Conservation (phyloP, 1,140 invertebrate species). For the Metaphire vulgaris region DNA sequence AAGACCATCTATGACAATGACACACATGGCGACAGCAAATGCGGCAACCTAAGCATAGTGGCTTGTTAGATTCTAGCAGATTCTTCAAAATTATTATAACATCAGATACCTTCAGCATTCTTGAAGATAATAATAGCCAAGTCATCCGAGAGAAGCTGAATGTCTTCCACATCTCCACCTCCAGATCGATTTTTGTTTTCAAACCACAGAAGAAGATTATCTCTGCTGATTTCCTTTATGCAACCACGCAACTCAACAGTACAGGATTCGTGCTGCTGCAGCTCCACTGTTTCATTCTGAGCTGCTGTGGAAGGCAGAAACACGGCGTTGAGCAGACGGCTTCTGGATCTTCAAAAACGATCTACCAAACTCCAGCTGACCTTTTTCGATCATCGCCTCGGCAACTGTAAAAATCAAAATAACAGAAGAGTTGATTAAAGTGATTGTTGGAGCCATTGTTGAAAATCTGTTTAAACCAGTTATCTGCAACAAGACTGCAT, state of each 20-base stretch:
- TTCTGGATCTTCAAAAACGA: not conserved
- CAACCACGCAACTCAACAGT: constrained; percentile 2
- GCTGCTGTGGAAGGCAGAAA: not conserved
- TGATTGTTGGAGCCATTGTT: too few relatives aligned
- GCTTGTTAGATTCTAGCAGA: too few relatives aligned
- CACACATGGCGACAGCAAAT: too few relatives aligned
- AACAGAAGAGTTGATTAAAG: too few relatives aligned
- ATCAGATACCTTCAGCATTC: not conserved
- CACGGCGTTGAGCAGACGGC: too few relatives aligned
- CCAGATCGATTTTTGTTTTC: constrained; percentile 13
- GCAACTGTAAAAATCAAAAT: not conserved
- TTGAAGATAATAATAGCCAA: not conserved
- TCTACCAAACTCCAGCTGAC: not conserved
- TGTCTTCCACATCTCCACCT: not conserved
- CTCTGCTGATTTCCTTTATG: not conserved
- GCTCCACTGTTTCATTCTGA: constrained; percentile 7
- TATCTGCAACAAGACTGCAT: too few relatives aligned
- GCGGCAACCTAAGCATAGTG: too few relatives aligned
- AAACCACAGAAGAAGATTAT: not conserved
- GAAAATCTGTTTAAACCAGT: too few relatives aligned
- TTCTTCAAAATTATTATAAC: too few relatives aligned
- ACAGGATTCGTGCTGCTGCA: not conserved
- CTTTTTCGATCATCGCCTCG: not conserved
- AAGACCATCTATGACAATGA: too few relatives aligned
- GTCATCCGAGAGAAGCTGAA: not conserved